Base-by-base conservation (phyloP, 2,888 invertebrate genomes). In the Tetranychus truncatus region DNA sequence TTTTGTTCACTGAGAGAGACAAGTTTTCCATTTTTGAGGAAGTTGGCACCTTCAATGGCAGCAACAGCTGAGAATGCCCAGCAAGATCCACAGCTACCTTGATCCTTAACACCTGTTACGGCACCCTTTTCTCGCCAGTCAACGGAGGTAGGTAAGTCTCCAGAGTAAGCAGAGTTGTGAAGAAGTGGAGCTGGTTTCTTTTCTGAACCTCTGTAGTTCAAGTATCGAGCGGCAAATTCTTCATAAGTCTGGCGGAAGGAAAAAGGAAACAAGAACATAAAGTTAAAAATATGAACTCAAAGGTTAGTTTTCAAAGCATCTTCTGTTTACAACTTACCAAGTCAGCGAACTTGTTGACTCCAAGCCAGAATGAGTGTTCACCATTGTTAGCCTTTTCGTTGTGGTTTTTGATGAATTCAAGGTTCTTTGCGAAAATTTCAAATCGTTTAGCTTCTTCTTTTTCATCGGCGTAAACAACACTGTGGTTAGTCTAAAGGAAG, bases 1-100 rank as follows among this genome's bases (percentile, higher is more conserved):
- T 95, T 93, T 85, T 95, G 94, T 84, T 95, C 94, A 79, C 92
- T 92, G 20, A 95, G 87, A 1, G 92, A 91, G 45, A 91, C 87
- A 74, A 94, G 85, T 79, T 85, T 85, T 15, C 89, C 89, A 9
- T 86, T 85, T 83, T 88, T 88, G 79, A 91, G 88, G 86, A 87
- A 92, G 83, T 93, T 81, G 77, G 82, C 82, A 7, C 83, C 83
- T 79, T 84, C 84, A 73, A 84, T 78, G 4, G 83, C 78, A 34
- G 93, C 95, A 73, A 94, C 94, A 6, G 78, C 74, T 0, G 79
- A 78, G 74, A 79, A 78, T 2, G 79, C 79, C 79, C 79, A 79
- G 86, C 93, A 94, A 6, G 91, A 91, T 77, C 92, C 93, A 83
- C 93, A 93, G 81, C 88, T 88, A 81, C 89, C 91, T 86, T 95